Evolutionary conservation across 2,888 invertebrate species (phyloP).

Genomic region (Pandemis corylana): DNA sequence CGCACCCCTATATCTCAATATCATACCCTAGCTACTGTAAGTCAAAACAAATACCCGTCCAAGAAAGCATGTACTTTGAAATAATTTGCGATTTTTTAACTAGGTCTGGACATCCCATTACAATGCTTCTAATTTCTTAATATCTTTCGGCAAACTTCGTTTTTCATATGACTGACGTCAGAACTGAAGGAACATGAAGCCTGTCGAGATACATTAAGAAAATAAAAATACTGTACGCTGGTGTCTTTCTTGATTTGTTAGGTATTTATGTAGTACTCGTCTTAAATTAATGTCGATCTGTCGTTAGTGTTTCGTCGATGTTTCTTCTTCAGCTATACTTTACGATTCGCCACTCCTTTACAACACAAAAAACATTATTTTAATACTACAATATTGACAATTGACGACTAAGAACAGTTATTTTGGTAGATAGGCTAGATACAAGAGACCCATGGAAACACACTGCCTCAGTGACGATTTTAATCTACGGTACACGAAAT

Average conservation of each 20-base stretch:
- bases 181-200: too few relatives aligned
- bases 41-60: slow-evolving; percentile 67
- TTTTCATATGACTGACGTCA: too few relatives aligned
- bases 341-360: slow-evolving; percentile 12
- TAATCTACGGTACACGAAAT: slow-evolving; percentile 25
- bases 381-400: not conserved
- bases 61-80: slow-evolving; percentile 48
- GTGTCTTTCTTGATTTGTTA: slow-evolving; percentile 10
- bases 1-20: slow-evolving; percentile 55
- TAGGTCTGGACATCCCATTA: slow-evolving; percentile 19
- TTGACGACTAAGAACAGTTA: slow-evolving; percentile 13
- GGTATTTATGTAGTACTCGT: slow-evolving; percentile 12
- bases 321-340: slow-evolving; percentile 7
- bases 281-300: slow-evolving; percentile 8
- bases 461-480: slow-evolving; percentile 38
- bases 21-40: slow-evolving; percentile 51
- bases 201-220: too few relatives aligned
- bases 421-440: slow-evolving; percentile 22
- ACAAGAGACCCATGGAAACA: slow-evolving; percentile 22
- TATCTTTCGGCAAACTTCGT: too few relatives aligned
- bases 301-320: slow-evolving; percentile 3
- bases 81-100: slow-evolving; percentile 28
- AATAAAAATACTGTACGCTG: not conserved
- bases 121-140: too few relatives aligned
- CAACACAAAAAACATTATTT: slow-evolving; percentile 10